phyloP scores from a whole-genome alignment of 2,113 vertebrate genomes.

The Puntigrus tetrazona region DNA sequence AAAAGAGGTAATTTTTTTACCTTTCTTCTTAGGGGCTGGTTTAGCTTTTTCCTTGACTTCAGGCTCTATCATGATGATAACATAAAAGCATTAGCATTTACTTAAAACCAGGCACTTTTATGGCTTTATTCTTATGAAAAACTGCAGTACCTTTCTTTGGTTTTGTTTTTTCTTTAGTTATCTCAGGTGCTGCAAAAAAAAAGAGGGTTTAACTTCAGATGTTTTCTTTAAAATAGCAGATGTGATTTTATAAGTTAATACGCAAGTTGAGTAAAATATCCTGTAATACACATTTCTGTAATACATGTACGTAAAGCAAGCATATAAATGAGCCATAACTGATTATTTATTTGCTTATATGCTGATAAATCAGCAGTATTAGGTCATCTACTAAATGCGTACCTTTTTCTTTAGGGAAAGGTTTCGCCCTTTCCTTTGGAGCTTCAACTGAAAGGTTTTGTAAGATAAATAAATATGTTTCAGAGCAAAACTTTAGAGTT shows the following conservation, averaged over 20 bases:
- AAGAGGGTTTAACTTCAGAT: background rate
- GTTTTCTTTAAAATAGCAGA: background rate
- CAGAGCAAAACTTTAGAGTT: background rate
- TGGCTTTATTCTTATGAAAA: background rate
- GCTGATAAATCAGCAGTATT: background rate
- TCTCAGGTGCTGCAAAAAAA: constrained; percentile 46
- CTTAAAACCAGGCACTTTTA: background rate
- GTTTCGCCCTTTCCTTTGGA: background rate
- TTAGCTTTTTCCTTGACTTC: constrained; percentile 48
- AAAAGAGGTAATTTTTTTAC: background rate
- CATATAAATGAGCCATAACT: background rate
- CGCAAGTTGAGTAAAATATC: constrained; percentile 20
- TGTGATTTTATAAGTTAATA: background rate
- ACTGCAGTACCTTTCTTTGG: constrained; percentile 51
- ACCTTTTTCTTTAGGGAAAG: background rate
- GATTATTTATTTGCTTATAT: background rate
- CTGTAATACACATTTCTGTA: background rate
- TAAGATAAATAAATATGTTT: background rate
- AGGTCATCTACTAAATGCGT: background rate
- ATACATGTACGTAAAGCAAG: background rate
- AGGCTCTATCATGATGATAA: background rate
- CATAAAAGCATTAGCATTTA: background rate
- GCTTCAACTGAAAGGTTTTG: background rate
- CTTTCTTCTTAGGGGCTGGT: constrained; percentile 44
- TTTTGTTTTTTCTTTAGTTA: constrained; percentile 59